Evolutionary conservation across 1,140 invertebrate species (phyloP).

Genomic region (Plectrocnemia conspersa): DNA sequence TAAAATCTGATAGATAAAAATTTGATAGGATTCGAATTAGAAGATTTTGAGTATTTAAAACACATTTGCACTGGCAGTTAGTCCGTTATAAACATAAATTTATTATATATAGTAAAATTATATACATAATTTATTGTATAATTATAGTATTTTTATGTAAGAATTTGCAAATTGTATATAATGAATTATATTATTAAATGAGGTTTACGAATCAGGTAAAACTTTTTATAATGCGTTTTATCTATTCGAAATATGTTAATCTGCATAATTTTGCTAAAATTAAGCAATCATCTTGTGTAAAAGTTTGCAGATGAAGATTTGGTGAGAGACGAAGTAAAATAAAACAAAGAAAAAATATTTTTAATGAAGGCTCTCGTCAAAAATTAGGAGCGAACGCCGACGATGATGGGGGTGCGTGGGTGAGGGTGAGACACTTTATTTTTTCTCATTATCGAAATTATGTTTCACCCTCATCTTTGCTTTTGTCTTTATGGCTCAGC

Average conservation of each 20-base stretch:
- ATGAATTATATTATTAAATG: too few species aligned
- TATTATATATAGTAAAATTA: too few species aligned
- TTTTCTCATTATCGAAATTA: constrained; percentile 31
- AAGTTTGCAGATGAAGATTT: background rate
- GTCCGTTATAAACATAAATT: too few species aligned
- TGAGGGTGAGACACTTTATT: constrained; percentile 24
- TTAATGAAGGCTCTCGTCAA: constrained; percentile 20
- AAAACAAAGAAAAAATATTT: constrained; percentile 12
- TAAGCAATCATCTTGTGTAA: background rate
- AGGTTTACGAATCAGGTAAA: too few species aligned
- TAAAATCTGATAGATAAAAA: too few species aligned
- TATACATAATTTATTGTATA: too few species aligned
- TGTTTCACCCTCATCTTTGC: constrained; percentile 30
- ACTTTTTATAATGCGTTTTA: too few species aligned
- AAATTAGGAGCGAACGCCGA: constrained; percentile 20
- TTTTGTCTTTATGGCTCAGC: constrained; percentile 26
- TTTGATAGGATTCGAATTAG: too few species aligned
- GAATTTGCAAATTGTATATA: too few species aligned
- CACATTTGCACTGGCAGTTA: too few species aligned
- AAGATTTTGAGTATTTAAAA: too few species aligned
- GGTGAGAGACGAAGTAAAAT: background rate
- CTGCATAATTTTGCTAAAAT: constrained; percentile 11
- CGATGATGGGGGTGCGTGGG: constrained; percentile 16
- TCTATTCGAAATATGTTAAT: constrained; percentile 8
- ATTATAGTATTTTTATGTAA: too few species aligned